Percentiles rank a stretch among this genome's conserved stretches.
These are phyloP conservation scores for Latheticus oryzae DNA, from an alignment of 2,888 invertebrate genomes.

Conservation along the genomic window DNA sequence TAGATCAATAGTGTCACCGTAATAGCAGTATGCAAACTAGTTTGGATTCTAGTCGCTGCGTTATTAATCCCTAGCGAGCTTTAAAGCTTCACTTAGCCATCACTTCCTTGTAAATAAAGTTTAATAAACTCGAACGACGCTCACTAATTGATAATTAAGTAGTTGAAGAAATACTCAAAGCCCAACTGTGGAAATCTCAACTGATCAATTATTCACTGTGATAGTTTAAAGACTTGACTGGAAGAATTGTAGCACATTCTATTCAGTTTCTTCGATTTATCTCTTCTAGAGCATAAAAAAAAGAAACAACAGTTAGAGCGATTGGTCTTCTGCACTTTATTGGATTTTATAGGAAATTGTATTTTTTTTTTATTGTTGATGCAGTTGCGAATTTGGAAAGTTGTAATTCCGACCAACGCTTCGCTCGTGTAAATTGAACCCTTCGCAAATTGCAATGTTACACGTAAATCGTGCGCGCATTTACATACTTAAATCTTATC, in stretches of 20 bases:
- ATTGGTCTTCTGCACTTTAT: conserved; percentile 24
- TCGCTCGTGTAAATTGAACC: conserved; percentile 31
- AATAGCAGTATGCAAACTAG: conserved; percentile 7
- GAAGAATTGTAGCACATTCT: conserved; percentile 38
- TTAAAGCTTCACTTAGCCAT: conserved; percentile 35
- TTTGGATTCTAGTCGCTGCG: conserved; percentile 18
- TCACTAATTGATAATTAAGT: conserved; percentile 49
- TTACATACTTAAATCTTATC: conserved; percentile 37
- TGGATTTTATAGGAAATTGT: conserved; percentile 33
- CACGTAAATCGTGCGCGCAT: conserved; percentile 30
- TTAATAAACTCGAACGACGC: conserved; percentile 47
- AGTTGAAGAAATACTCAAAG: conserved; percentile 44
- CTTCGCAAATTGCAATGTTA: conserved; percentile 32
- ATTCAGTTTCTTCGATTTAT: conserved; percentile 46
- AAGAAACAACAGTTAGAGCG: too few species aligned
- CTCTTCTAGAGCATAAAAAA: conserved; percentile 38
- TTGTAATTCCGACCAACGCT: conserved; percentile 37
- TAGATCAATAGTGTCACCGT: conserved; percentile 4
- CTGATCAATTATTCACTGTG: conserved; percentile 48
- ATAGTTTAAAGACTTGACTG: conserved; percentile 42
- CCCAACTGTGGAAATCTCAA: conserved; percentile 23
- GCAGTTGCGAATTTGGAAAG: conserved; percentile 34
- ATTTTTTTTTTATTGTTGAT: conserved; percentile 23
- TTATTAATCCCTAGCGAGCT: conserved; percentile 36
- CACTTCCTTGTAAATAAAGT: conserved; percentile 46